Percentiles rank a stretch among this genome's conserved stretches.
Conservation (phyloP, 2,113 vertebrate genomes). For the Ivindomyrus marchei region DNA sequence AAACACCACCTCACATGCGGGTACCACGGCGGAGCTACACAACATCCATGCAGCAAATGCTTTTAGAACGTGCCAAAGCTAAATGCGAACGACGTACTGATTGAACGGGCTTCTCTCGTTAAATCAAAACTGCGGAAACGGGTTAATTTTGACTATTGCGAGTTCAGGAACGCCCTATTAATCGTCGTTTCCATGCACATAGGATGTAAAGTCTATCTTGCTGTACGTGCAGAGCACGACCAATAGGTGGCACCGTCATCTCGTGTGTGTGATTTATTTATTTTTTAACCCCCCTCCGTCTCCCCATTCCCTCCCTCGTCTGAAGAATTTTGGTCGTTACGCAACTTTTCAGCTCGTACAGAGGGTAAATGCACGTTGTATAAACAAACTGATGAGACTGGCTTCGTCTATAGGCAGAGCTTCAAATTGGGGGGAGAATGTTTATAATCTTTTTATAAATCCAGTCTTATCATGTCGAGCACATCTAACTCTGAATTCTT, state of each 20-base stretch:
- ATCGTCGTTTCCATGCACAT: not conserved
- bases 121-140: not conserved
- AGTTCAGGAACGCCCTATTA: not conserved
- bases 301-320: not conserved
- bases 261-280: conserved; percentile 6
- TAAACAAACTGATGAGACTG: conserved; percentile 31
- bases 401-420: conserved; percentile 12
- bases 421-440: not conserved
- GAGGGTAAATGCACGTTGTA: conserved; percentile 16
- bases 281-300: too few species aligned
- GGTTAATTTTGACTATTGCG: not conserved
- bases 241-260: conserved; percentile 43
- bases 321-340: conserved; percentile 16
- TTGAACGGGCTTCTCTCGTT: not conserved
- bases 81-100: not conserved
- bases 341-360: conserved; percentile 29
- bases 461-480: not conserved
- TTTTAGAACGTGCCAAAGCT: not conserved
- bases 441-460: conserved; percentile 13
- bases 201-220: not conserved
- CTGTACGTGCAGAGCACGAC: not conserved
- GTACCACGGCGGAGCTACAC: not conserved
- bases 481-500: not conserved
- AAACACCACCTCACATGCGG: not conserved
- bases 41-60: not conserved